These are phyloP conservation scores for Morpho deidamia DNA, from an alignment of 2,888 invertebrate genomes.

Conservation along the genomic window DNA sequence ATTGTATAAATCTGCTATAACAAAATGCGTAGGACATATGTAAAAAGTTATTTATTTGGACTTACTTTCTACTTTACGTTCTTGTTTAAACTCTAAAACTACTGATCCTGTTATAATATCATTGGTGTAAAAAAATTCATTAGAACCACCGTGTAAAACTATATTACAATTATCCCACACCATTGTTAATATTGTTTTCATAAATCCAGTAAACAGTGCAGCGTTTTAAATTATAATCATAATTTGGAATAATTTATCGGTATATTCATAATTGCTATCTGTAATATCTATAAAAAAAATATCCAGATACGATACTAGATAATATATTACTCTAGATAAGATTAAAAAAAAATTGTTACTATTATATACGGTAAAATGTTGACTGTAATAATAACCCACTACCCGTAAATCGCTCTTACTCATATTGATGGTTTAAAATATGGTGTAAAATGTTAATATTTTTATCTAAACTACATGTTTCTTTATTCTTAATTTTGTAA, in stretches of 20 bases:
- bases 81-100: conserved; percentile 48
- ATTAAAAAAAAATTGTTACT: background rate
- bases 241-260: background rate
- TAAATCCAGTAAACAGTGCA: too few relatives aligned
- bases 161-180: conserved; percentile 49
- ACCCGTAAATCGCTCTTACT: too few relatives aligned
- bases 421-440: too few relatives aligned
- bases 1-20: too few relatives aligned
- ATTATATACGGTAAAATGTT: too few relatives aligned
- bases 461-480: too few relatives aligned
- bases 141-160: conserved; percentile 51
- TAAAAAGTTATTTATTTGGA: background rate
- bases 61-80: conserved; percentile 49
- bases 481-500: too few relatives aligned
- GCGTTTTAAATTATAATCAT: background rate
- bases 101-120: conserved; percentile 62
- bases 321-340: background rate
- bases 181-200: conserved; percentile 34
- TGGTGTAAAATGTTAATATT: too few relatives aligned
- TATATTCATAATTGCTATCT: background rate
- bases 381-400: background rate
- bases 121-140: conserved; percentile 50
- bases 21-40: too few relatives aligned
- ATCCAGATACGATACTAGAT: background rate
- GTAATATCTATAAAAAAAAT: background rate